Percentiles rank a stretch among this genome's conserved stretches.
Conservation (phyloP, 2,797 vertebrate genomes). For the Helostoma temminkii region DNA sequence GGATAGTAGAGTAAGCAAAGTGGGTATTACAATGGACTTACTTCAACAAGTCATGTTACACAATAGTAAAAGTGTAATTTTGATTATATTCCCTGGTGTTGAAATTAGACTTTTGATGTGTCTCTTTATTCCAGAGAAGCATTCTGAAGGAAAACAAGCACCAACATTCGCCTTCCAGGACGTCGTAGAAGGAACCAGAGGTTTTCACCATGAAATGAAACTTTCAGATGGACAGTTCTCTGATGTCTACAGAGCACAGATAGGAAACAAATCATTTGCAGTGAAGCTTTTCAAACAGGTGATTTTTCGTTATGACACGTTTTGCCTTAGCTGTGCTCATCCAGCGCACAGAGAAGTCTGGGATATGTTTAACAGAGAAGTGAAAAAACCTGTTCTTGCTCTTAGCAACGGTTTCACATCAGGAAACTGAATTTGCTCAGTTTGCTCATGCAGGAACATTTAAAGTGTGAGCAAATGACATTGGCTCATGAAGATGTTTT, state of each 20-base stretch:
- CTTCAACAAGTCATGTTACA: too few species aligned
- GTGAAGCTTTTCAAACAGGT: conserved; percentile 88
- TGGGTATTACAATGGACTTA: neutral
- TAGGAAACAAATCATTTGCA: conserved; percentile 72
- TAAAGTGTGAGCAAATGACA: too few species aligned
- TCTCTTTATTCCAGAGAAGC: conserved; percentile 21
- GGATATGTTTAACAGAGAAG: neutral
- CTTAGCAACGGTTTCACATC: neutral
- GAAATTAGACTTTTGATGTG: neutral
- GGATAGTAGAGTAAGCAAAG: too few species aligned
- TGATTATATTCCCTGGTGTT: neutral
- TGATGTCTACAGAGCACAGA: conserved; percentile 78
- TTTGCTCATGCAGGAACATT: neutral
- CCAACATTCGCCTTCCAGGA: conserved; percentile 72
- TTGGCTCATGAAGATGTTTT: too few species aligned
- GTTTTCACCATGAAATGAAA: conserved; percentile 81
- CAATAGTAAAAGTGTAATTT: neutral
- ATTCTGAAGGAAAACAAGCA: conserved; percentile 16
- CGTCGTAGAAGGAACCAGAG: conserved; percentile 77
- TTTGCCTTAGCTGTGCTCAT: too few species aligned
- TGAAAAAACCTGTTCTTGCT: neutral
- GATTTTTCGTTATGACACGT: neutral
- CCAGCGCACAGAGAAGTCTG: neutral
- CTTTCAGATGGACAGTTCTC: conserved; percentile 81
- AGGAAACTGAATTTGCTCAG: neutral